Evolutionary conservation across 2,797 vertebrate genomes (phyloP).

Genomic region (Graptemys geographica): DNA sequence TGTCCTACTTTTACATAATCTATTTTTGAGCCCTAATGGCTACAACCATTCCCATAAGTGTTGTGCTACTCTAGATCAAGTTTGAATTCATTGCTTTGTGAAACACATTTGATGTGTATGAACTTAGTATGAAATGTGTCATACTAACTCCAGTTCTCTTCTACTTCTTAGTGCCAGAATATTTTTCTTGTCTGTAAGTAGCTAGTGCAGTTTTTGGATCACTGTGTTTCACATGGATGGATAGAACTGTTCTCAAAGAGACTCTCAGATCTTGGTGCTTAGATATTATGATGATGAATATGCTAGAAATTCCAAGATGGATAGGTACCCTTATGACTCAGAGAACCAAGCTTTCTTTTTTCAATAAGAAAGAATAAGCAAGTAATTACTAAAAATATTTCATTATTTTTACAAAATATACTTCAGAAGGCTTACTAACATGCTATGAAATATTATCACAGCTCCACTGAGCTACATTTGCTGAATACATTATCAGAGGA

Average conservation of each 20-base stretch:
- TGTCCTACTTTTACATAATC: background rate
- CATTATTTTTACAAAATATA: background rate
- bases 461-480: background rate
- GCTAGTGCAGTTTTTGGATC: background rate
- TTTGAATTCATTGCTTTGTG: rapidly evolving
- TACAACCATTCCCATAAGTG: rapidly evolving
- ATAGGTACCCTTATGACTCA: background rate
- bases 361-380: background rate
- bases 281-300: background rate
- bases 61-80: background rate
- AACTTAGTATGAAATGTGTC: background rate
- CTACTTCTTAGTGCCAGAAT: background rate
- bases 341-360: background rate
- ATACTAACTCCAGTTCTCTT: background rate
- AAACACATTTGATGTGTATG: background rate
- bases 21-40: background rate
- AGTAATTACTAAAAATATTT: background rate
- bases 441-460: background rate
- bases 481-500: background rate
- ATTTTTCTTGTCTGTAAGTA: background rate
- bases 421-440: background rate
- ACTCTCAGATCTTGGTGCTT: background rate
- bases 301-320: background rate
- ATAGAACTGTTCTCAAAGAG: background rate
- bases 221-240: background rate